A percentile compares a stretch with the other conserved stretches of the same genome.
Evolutionary conservation across 2,113 vertebrate species (phyloP).

Genomic region (Mastomys coucha): DNA sequence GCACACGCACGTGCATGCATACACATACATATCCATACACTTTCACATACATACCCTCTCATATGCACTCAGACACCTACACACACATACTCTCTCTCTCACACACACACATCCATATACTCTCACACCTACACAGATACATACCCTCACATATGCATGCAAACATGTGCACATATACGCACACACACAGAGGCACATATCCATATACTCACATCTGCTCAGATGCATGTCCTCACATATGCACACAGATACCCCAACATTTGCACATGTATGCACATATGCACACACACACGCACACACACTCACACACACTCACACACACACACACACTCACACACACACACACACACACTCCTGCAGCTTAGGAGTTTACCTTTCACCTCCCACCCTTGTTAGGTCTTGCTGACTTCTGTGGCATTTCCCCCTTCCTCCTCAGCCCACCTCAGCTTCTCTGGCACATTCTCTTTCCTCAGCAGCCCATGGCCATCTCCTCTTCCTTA

Average conservation of each 20-base stretch:
- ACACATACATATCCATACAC: background rate
- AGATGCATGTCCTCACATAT: no score
- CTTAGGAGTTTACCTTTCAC: background rate
- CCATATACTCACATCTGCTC: background rate
- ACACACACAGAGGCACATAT: background rate
- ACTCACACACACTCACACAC: background rate
- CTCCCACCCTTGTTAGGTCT: background rate
- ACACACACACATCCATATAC: background rate
- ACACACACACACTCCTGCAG: background rate
- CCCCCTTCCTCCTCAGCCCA: background rate
- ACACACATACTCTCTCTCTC: background rate
- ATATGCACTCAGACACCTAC: background rate
- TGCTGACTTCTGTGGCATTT: background rate
- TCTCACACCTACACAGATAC: background rate
- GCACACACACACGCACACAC: no score
- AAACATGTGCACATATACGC: no score
- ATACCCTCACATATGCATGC: background rate
- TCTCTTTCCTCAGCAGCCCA: slow-evolving; percentile 23
- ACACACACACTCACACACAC: background rate
- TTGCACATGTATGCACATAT: background rate
- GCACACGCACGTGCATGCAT: no score
- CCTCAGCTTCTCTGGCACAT: slow-evolving; percentile 26
- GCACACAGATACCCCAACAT: no score
- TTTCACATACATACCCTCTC: background rate
- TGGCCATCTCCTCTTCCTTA: background rate